Conservation (phyloP, 2,113 vertebrate species). For the Bos indicus region DNA sequence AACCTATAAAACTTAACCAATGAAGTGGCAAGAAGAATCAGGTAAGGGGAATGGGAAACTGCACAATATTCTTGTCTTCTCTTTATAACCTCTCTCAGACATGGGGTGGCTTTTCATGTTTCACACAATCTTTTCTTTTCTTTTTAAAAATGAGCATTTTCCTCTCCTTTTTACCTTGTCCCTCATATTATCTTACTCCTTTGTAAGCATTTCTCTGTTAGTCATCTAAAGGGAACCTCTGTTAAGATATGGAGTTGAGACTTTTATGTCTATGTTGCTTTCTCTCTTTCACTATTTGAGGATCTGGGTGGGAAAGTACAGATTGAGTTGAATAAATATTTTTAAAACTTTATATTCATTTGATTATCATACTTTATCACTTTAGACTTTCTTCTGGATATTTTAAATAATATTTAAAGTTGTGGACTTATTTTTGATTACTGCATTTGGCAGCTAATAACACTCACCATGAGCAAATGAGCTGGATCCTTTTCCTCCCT, state of each 20-base stretch:
- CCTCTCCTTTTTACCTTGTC: background rate
- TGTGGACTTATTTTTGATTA: background rate
- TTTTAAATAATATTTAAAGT: background rate
- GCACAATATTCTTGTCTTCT: background rate
- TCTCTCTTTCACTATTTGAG: background rate
- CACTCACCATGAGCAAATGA: background rate
- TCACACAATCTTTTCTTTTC: background rate
- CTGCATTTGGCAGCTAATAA: background rate
- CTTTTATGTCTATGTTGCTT: background rate
- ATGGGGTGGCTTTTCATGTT: background rate
- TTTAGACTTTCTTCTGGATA: background rate
- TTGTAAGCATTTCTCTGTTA: background rate
- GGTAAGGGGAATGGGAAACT: background rate
- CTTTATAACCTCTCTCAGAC: background rate
- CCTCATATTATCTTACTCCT: background rate
- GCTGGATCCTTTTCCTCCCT: background rate
- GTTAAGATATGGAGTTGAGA: background rate
- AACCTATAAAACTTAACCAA: slow-evolving; percentile 54
- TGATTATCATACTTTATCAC: background rate
- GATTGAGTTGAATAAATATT: background rate
- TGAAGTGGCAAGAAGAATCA: background rate
- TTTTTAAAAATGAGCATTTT: background rate
- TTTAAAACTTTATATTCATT: background rate
- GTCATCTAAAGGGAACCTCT: background rate
- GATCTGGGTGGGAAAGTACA: background rate